Percentiles rank a stretch among this genome's conserved stretches.
Evolutionary conservation across 2,797 vertebrate genomes (phyloP).

Genomic region (Cyprinella venusta): DNA sequence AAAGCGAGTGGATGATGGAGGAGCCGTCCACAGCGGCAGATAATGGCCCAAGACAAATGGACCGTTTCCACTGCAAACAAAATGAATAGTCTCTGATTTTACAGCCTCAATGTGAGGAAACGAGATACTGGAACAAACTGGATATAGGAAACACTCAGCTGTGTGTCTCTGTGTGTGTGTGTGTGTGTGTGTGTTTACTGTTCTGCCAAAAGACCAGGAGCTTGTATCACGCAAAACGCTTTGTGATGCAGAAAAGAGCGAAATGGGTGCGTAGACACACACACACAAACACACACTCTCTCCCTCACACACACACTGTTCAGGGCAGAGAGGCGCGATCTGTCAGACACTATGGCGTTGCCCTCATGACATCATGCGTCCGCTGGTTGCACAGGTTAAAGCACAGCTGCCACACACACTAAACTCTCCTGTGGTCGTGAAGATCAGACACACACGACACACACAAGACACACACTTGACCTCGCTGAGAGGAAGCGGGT

Average conservation of each 20-base stretch:
- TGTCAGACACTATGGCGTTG: too few species aligned
- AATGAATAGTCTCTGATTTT: conserved; percentile 44
- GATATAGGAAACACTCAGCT: neutral
- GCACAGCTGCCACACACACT: conserved; percentile 27
- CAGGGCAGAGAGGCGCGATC: neutral
- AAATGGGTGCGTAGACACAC: neutral
- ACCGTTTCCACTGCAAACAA: conserved; percentile 19
- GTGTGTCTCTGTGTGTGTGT: too few species aligned
- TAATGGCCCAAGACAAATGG: conserved; percentile 60
- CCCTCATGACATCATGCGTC: neutral
- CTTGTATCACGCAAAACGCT: neutral
- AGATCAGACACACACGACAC: neutral
- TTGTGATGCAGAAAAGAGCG: neutral
- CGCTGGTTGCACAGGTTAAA: conserved; percentile 5
- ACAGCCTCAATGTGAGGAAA: neutral
- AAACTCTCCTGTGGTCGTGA: neutral
- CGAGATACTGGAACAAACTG: neutral
- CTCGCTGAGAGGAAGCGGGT: conserved; percentile 37
- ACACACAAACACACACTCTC: too few species aligned
- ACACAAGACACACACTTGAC: conserved; percentile 29
- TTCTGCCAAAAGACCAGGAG: neutral
- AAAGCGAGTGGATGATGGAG: conserved; percentile 51
- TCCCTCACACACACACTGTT: too few species aligned
- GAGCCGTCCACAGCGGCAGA: conserved; percentile 46
- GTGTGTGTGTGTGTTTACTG: neutral